Evolutionary conservation across 2,888 invertebrate genomes (phyloP), one percentile per base, ranked within the genome.

Genomic region (Isotomurus palustris): DNA sequence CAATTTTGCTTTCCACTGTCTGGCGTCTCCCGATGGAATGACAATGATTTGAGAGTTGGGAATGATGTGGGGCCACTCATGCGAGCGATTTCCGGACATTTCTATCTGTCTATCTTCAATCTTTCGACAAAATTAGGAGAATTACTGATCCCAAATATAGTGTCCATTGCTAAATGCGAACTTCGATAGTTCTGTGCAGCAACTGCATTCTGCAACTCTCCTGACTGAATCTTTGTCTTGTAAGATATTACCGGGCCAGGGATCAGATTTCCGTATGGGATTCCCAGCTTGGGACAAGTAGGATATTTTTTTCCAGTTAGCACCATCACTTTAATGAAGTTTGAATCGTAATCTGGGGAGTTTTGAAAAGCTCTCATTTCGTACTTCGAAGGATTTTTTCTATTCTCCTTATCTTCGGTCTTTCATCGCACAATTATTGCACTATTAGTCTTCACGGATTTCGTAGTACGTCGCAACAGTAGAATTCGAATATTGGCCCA

Each of bases 21-120:
- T 80, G 0, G 93, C 86, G 53, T 88, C 81, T 63, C 82, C 79
- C 1, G 84, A 82, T 6, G 91, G 92, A 62, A 96, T 89, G 1
- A 97, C 88, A 35, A 96, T 89, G 76, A 99, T 87, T 76, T 97
- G 96, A 1, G 97, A 95, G 74, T 99, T 97, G 0, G 97, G 97
- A 74, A 99, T 96, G 53, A 95, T 86, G 75, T 92, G 92, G 0
- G 86, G 85, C 89, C 91, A 94, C 57, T 83, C 84, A 67, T 84
- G 84, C 17, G 60, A 64, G n/a, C n/a, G n/a, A n/a, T n/a, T n/a
- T n/a, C n/a, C n/a, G n/a, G n/a, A n/a, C n/a, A n/a, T n/a, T n/a
- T n/a, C n/a, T n/a, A n/a, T n/a, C n/a, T n/a, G n/a, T n/a, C 91
- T 2, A 94, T 90, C 56, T 83, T 85, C 28, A 97, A 78, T 12